Base-by-base conservation (phyloP, 2,113 vertebrate species). In the Hymenochirus boettgeri region DNA sequence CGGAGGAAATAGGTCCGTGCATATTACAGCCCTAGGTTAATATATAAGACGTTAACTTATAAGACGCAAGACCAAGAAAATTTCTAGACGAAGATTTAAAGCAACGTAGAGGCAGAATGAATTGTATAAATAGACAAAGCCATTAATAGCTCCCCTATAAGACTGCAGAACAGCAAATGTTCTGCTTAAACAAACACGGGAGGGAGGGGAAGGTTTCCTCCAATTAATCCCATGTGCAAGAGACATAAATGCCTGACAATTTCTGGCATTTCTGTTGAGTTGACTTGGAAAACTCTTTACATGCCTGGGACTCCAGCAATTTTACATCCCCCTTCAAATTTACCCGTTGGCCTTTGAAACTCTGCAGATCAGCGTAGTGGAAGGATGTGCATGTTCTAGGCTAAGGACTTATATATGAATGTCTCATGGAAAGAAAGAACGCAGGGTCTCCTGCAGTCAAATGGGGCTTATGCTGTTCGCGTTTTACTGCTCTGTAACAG, bases 241-340 rank as follows among this genome's bases (percentile, higher is more conserved):
- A 24, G 25, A 23, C 45, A 66, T 37, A 58, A 50, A 21, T 51
- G 18, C n/a, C 42, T 50, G 42, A 48, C 53, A 37, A 66, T 58
- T 51, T 55, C 35, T 51, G 54, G 42, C 42, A 57, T 31, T 22
- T 57, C 45, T 6, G 7, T 13, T 18, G 3, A 22, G 57, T 51
- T 31, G 13, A 22, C 9, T 50, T 45, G 55, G 50, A 39, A 66
- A 51, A 39, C 27, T 55, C 50, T 21, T 17, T 17, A 42, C 52
- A 58, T 66, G 37, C 55, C 55, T 58, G n/a, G n/a, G 29, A 65
- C 21, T 26, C 22, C 18, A 31, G 29, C 15, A 26, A 12, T 33
- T 57, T 33, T 23, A 2, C n/a, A n/a, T 42, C 2, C n/a, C 39
- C 39, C 3, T 42, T 29, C n/a, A 63, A 63, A 18, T 21, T n/a